These are phyloP conservation scores for Cliona cf. orientalis DNA, from an alignment of 37 sponge, comb jelly and placozoan species.

Conservation along the genomic window DNA sequence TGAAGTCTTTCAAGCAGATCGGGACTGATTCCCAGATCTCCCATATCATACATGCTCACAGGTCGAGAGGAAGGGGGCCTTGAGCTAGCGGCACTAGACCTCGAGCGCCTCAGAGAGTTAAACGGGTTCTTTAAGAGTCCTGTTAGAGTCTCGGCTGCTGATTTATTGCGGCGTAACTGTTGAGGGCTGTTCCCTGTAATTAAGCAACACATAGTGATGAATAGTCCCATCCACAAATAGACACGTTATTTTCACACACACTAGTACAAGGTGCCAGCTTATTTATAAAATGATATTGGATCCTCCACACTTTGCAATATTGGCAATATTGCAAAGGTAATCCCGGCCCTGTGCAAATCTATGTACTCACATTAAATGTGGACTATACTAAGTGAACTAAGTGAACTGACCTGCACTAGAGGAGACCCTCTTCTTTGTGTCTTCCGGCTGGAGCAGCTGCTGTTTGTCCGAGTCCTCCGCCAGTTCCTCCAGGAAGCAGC, in stretches of 20 bases:
- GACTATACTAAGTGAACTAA: no score
- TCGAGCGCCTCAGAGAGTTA: conserved; percentile 11
- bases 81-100: not conserved
- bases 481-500: not conserved
- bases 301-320: not conserved
- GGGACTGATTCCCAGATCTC: not conserved
- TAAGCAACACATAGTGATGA: no score
- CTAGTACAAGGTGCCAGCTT: no score
- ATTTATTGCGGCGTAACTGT: not conserved
- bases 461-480: not conserved
- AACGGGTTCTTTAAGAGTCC: not conserved
- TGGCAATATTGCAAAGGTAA: no score
- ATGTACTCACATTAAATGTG: no score
- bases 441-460: not conserved
- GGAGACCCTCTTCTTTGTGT: not conserved
- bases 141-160: not conserved
- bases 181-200: conserved; percentile 15
- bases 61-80: not conserved
- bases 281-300: no score
- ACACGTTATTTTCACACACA: no score
- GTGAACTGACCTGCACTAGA: conserved; percentile 30
- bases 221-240: no score
- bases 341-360: no score
- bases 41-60: not conserved
- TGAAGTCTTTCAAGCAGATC: not conserved